Conservation (phyloP, 1,140 invertebrate genomes). For the Drosophila ohnishii region DNA sequence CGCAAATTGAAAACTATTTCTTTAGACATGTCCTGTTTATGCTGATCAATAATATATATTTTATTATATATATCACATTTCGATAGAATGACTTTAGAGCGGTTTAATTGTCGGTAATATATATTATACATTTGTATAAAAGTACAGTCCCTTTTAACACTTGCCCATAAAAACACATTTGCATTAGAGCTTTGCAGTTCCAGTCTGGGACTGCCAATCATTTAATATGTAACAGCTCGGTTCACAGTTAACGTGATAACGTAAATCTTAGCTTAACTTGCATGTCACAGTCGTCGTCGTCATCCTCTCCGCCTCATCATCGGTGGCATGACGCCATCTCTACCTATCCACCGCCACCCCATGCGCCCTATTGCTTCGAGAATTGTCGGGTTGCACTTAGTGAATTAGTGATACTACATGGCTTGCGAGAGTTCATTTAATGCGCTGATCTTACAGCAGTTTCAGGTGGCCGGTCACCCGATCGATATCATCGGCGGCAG, state of each 20-base stretch:
- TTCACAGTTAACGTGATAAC: conserved; percentile 56
- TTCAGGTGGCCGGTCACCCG: conserved; percentile 94
- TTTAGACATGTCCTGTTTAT: too few species aligned
- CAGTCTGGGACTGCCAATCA: conserved; percentile 28
- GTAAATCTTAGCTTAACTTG: conserved; percentile 59
- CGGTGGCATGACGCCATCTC: conserved; percentile 18
- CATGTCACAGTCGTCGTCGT: conserved; percentile 54
- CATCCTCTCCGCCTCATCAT: conserved; percentile 2
- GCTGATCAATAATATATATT: too few species aligned
- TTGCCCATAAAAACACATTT: conserved; percentile 13
- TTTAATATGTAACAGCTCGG: conserved; percentile 67
- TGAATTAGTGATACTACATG: conserved; percentile 31
- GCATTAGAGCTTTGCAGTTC: conserved; percentile 36
- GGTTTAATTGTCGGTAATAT: too few species aligned
- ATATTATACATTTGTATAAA: too few species aligned
- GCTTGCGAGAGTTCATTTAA: conserved; percentile 8
- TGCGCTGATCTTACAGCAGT: conserved; percentile 86
- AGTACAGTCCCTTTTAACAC: background rate
- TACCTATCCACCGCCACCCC: conserved; percentile 9
- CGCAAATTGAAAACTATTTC: too few species aligned
- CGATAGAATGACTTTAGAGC: too few species aligned
- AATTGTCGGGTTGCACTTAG: conserved; percentile 43
- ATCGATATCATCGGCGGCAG: conserved; percentile 89
- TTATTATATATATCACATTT: too few species aligned
- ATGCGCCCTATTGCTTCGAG: conserved; percentile 61